Evolutionary conservation across 2,797 vertebrate genomes (phyloP).

Genomic region (Melanotaenia nigrans): DNA sequence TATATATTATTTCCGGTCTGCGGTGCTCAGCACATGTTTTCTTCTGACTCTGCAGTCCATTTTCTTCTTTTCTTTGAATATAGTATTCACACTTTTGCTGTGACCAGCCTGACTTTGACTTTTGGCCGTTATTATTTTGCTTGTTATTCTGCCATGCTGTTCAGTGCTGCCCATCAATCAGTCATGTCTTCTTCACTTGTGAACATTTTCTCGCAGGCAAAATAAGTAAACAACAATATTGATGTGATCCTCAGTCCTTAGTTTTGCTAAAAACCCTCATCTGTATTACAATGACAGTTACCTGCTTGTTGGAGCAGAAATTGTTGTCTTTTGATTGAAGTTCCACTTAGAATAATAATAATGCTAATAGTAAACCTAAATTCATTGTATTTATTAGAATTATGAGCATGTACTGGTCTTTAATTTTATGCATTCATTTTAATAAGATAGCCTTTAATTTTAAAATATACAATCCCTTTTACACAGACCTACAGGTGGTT

Average conservation of each 20-base stretch:
- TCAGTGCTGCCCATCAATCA: slow-evolving; percentile 47
- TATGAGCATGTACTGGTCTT: neutral
- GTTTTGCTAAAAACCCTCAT: no score
- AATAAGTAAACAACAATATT: neutral
- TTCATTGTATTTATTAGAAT: no score
- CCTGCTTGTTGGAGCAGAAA: no score
- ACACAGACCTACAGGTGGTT: neutral
- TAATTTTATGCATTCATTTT: neutral
- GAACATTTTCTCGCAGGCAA: slow-evolving; percentile 38
- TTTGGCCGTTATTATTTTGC: slow-evolving; percentile 27
- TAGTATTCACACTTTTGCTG: slow-evolving; percentile 22
- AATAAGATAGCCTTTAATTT: neutral
- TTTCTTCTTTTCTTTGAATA: slow-evolving; percentile 4
- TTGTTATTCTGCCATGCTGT: slow-evolving; percentile 43
- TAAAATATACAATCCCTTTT: neutral
- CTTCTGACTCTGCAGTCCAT: slow-evolving; percentile 8
- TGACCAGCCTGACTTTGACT: slow-evolving; percentile 58
- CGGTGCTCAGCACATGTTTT: slow-evolving; percentile 7
- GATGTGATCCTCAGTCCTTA: no score
- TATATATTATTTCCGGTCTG: slow-evolving; percentile 21
- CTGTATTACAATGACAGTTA: no score
- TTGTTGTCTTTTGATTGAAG: no score
- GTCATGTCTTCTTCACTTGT: slow-evolving; percentile 33
- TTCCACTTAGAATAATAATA: no score
- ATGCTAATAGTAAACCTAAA: no score